Base-by-base conservation (phyloP, 2,888 invertebrate genomes). In the Stramonita haemastoma region DNA sequence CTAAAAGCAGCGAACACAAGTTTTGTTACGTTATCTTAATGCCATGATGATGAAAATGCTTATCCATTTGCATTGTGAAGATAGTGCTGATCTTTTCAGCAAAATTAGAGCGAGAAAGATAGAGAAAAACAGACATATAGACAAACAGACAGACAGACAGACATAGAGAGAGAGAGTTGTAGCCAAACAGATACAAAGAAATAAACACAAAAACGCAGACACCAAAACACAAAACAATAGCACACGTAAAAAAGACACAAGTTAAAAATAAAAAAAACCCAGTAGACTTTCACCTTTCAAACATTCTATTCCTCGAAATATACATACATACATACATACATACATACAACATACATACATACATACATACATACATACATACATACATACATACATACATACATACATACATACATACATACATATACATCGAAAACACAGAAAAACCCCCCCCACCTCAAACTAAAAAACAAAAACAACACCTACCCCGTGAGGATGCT, bases 141-240 rank as follows among this genome's bases (percentile, higher is more conserved):
- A 83, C 83, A 83, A 15, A 83, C 83, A 46, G 8, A 83, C 81
- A 81, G 32, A 32, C 81, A 34, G 11, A 81, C 81, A 34, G 32
- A 81, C 81, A 34, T n/a, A 81, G 32, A 22, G 32, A 81, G 32
- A 81, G 5, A 81, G 32, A 81, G 11, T 32, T 36, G 36, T 8
- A 81, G 5, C 8, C 29, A 81, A 15, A 81, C 60, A 60, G 13
- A 60, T 32, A 11, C 11, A 77, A 29, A 29, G 8, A 8, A 29
- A 77, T 8, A 11, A 29, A 32, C 29, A 32, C 29, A 8, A 8
- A 29, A 32, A 32, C 77, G 32, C 29, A 77, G 32, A 77, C 77
- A 32, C 0, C 70, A 70, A 22, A 70, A 26, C 83, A 77, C 77
- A 77, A n/a, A n/a, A 22, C 29, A n/a, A 13, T 17, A 8, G 11